phyloP scores from a whole-genome alignment of 2,113 vertebrate genomes.

The Gobio gobio region DNA sequence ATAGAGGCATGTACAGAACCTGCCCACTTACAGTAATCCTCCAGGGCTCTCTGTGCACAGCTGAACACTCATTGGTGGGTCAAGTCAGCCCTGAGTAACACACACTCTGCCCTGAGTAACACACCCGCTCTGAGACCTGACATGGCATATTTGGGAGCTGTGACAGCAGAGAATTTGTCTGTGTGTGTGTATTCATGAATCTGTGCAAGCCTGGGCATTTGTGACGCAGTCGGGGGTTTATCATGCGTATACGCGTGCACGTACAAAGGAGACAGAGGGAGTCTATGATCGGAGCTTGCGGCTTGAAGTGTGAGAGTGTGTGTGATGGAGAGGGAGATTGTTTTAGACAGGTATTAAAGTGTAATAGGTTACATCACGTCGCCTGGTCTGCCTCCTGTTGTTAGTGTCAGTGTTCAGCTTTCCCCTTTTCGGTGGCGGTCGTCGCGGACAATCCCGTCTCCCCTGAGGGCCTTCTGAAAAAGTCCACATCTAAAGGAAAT shows the following conservation, averaged over 20 bases:
- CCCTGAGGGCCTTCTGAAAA: constrained; percentile 65
- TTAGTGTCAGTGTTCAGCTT: constrained; percentile 63
- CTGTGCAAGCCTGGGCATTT: background rate
- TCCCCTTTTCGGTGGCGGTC: constrained; percentile 54
- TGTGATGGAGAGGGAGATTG: constrained; percentile 50
- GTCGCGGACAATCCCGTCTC: constrained; percentile 60
- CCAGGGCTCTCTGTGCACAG: background rate
- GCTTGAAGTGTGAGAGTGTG: constrained; percentile 30
- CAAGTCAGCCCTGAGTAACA: background rate
- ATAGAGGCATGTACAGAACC: background rate
- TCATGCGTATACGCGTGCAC: background rate
- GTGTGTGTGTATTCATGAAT: constrained; percentile 23
- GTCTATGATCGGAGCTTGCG: constrained; percentile 35
- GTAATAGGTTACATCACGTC: constrained; percentile 66
- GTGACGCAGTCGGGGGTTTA: background rate
- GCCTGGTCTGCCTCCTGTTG: constrained; percentile 62
- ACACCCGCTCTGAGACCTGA: constrained; percentile 1
- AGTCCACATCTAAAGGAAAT: constrained; percentile 73
- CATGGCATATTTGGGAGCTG: background rate
- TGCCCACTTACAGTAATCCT: constrained; percentile 11
- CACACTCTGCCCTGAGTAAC: constrained; percentile 8
- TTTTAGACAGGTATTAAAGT: constrained; percentile 61
- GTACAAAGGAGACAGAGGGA: constrained; percentile 10
- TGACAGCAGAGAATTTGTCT: constrained; percentile 14
- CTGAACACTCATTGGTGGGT: background rate